A percentile compares a stretch with the other conserved stretches of the same genome.
Evolutionary conservation across 2,888 invertebrate species (phyloP).

Genomic region (Molanna angustata): DNA sequence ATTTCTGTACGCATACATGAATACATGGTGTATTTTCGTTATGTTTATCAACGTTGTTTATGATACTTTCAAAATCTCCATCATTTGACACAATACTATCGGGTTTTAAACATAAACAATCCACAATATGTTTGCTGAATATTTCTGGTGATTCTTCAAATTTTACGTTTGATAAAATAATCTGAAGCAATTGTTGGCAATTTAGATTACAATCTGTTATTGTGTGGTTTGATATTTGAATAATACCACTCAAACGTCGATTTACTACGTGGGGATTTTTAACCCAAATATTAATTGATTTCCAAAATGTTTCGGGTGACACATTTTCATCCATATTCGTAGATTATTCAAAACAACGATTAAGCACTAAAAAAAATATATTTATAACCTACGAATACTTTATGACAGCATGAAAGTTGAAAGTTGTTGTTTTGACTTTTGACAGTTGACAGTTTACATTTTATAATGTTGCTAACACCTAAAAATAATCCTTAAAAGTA

Average conservation of each 20-base stretch:
- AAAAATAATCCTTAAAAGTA: too few species aligned
- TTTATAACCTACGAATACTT: too few species aligned
- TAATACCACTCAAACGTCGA: conserved; percentile 68
- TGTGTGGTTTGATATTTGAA: too few species aligned
- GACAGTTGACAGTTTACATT: not conserved
- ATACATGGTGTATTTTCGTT: conserved; percentile 31
- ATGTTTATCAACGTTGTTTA: too few species aligned
- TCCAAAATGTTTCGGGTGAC: conserved; percentile 58
- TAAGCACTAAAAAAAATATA: too few species aligned
- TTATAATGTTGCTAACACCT: not conserved
- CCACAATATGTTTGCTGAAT: too few species aligned
- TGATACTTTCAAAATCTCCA: conserved; percentile 19
- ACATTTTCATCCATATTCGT: conserved; percentile 27
- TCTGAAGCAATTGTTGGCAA: too few species aligned
- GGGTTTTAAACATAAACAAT: too few species aligned
- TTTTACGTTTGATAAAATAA: too few species aligned
- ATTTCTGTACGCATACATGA: conserved; percentile 42
- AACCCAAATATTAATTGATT: conserved; percentile 59
- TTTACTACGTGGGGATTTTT: conserved; percentile 70
- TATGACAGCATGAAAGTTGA: conserved; percentile 4
- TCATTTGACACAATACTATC: conserved; percentile 8
- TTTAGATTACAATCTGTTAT: too few species aligned
- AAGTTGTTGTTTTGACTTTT: not conserved
- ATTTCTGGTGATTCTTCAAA: too few species aligned
- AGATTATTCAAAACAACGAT: conserved; percentile 9